These are phyloP conservation scores for Teinopalpus imperialis DNA, from an alignment of 2,888 invertebrate genomes.

Conservation along the genomic window DNA sequence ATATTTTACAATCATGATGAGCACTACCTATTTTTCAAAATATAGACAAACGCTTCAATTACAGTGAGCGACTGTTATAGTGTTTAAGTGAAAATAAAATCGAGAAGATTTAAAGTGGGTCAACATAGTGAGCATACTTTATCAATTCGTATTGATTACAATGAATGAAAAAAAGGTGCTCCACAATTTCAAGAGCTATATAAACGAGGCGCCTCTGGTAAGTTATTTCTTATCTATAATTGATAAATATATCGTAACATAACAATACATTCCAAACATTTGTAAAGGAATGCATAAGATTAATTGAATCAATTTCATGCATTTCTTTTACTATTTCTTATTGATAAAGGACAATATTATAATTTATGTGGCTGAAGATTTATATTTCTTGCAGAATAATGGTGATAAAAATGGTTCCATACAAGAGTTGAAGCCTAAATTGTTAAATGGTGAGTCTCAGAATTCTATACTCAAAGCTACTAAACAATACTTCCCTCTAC, in stretches of 20 bases:
- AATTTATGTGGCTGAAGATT: neutral
- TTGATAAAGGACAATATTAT: too few species aligned
- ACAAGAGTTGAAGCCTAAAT: conserved; percentile 76
- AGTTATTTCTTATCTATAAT: conserved; percentile 28
- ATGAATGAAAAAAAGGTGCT: conserved; percentile 80
- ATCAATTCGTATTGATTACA: conserved; percentile 49
- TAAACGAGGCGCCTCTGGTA: conserved; percentile 71
- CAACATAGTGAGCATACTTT: conserved; percentile 49
- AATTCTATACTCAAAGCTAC: too few species aligned
- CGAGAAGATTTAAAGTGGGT: conserved; percentile 54
- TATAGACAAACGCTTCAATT: conserved; percentile 45
- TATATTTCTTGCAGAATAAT: conserved; percentile 61
- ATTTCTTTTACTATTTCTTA: too few species aligned
- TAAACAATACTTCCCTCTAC: too few species aligned
- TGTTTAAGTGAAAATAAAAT: conserved; percentile 34
- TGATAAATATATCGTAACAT: conserved; percentile 4
- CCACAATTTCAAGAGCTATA: conserved; percentile 82
- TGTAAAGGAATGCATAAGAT: neutral
- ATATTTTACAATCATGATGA: conserved; percentile 24
- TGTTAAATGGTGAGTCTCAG: conserved; percentile 74
- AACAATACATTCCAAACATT: neutral
- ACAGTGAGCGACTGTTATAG: conserved; percentile 31
- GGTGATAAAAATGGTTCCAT: conserved; percentile 77
- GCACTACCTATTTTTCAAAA: conserved; percentile 38
- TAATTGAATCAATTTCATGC: too few species aligned